Base-by-base conservation (phyloP, 1,140 invertebrate species). In the Cydia fagiglandana region DNA sequence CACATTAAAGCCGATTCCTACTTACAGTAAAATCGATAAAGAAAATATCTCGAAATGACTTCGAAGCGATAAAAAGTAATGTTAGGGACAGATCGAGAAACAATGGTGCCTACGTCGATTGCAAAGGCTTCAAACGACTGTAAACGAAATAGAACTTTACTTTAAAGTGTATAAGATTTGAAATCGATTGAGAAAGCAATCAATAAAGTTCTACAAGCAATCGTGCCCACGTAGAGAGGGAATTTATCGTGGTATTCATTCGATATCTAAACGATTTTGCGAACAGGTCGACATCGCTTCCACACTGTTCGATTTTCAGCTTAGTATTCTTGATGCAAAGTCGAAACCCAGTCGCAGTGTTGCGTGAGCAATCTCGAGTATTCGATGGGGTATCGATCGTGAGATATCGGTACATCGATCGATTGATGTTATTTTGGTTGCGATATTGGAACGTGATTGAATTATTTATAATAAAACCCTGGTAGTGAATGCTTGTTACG, bases 31-130 rank as follows among this genome's bases (percentile, higher is more conserved):
- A 70, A 70, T 70, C 66, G 66, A 38, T 66, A 66, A 83, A 80
- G 81, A 79, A 79, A 81, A 84, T 81, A 81, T 80, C 82, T 81
- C 77, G 79, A 79, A 82, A 84, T 81, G 79, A 85, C 82, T 82
- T 79, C 76, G 75, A 80, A 74, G 77, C 84, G 78, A 86, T 87
- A 87, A 87, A 87, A 87, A 83, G 83, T 86, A 87, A 86, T 85
- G 84, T 87, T 85, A 78, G 74, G 80, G 76, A 79, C 81, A 83
- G 81, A 86, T 86, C 83, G 82, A 83, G 86, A 84, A 87, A 87
- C 86, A 87, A 87, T 87, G 82, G 82, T 81, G 79, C 81, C 73
- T 75, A 47, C 78, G 70, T 75, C 78, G 82, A 80, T 76, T 81
- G 75, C 75, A 80, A 64, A 41, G 66, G n/a, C 66, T 70, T 70